Evolutionary conservation across 1,140 invertebrate genomes (phyloP).

Genomic region (Amphibalanus amphitrite): DNA sequence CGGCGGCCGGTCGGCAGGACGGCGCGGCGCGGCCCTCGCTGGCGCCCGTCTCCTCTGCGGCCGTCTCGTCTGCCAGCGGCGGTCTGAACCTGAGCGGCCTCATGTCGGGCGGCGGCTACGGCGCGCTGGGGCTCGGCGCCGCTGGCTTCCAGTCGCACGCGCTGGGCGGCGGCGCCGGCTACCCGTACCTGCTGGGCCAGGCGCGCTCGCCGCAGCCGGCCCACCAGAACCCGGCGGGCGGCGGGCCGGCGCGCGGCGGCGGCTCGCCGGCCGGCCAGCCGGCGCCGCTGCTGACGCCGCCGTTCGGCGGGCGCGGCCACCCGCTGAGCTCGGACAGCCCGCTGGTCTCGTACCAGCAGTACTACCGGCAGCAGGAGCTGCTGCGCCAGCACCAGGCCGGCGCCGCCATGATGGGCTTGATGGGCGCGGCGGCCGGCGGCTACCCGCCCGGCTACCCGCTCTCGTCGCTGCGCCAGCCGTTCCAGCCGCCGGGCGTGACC

Average conservation of each 20-base stretch:
- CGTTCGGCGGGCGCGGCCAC: background rate
- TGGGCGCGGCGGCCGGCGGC: slow-evolving; percentile 3
- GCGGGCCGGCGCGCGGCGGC: background rate
- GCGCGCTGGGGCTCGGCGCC: background rate
- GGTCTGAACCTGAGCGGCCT: background rate
- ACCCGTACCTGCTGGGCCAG: background rate
- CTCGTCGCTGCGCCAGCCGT: slow-evolving; percentile 3
- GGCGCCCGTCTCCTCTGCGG: background rate
- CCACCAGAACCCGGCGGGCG: background rate
- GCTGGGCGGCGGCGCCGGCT: background rate
- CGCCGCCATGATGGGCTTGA: slow-evolving; percentile 2
- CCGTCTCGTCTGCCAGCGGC: background rate
- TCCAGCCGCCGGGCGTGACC: background rate
- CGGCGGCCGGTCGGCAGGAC: background rate
- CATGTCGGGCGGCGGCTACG: background rate
- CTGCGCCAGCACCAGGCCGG: background rate
- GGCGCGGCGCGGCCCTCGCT: background rate
- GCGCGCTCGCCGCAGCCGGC: slow-evolving; percentile 3
- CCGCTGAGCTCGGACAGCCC: background rate
- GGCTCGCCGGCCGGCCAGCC: background rate
- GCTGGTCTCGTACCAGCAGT: slow-evolving; percentile 1
- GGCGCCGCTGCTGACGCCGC: background rate
- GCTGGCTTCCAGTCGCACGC: background rate
- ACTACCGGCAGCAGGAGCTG: slow-evolving; percentile 2
- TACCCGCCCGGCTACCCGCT: slow-evolving; percentile 1